Evolutionary conservation across 92 coral and sea anemone species (phyloP).

Genomic region (Zoanthus gigantus): DNA sequence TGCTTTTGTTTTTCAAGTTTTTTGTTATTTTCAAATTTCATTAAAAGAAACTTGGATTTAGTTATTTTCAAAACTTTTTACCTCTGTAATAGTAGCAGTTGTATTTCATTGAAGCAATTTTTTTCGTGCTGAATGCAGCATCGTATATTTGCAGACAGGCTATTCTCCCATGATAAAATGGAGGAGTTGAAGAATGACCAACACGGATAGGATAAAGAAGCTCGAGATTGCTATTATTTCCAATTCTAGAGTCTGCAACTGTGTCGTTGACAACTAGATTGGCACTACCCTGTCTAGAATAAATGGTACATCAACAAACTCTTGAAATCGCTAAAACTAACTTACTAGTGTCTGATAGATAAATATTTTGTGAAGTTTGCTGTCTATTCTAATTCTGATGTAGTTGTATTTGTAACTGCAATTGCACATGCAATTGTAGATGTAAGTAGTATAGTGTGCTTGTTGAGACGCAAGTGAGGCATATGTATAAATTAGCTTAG

Average conservation of each 20-base stretch:
- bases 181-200: background rate
- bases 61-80: background rate
- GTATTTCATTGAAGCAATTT: conserved; percentile 8
- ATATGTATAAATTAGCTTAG: too few relatives aligned
- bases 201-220: conserved; percentile 2
- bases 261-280: conserved; percentile 18
- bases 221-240: background rate
- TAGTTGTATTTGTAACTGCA: too few relatives aligned
- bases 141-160: conserved; percentile 16
- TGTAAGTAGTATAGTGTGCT: too few relatives aligned
- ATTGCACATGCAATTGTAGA: too few relatives aligned
- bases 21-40: too few relatives aligned
- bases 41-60: too few relatives aligned
- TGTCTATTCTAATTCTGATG: too few relatives aligned
- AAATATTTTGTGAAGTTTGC: too few relatives aligned
- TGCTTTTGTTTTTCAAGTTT: too few relatives aligned
- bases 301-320: background rate
- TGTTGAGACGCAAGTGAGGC: too few relatives aligned
- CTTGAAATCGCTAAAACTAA: too few relatives aligned
- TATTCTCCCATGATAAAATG: background rate
- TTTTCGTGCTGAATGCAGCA: background rate
- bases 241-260: background rate
- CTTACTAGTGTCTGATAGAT: too few relatives aligned
- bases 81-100: conserved; percentile 25
- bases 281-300: conserved; percentile 9